A percentile compares a stretch with the other conserved stretches of the same genome.
phyloP scores from a whole-genome alignment of 2,797 vertebrate species.

The Myripristis jacobus region DNA sequence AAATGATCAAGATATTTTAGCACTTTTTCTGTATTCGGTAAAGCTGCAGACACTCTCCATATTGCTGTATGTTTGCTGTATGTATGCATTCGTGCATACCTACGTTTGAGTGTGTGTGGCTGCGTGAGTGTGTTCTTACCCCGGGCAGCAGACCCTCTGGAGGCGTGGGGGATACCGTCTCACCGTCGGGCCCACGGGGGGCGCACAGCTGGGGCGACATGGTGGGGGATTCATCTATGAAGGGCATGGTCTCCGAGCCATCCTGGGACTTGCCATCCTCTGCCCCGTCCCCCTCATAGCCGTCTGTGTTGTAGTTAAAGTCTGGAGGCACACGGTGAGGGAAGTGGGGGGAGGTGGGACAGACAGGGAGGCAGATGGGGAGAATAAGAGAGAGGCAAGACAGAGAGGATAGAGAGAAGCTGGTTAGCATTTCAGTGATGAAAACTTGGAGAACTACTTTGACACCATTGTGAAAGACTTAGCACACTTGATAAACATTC shows the following conservation, averaged over 20 bases:
- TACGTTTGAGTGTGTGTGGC: background rate
- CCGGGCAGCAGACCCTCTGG: slow-evolving; percentile 85
- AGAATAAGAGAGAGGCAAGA: slow-evolving; percentile 56
- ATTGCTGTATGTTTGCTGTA: background rate
- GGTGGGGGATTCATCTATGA: slow-evolving; percentile 97
- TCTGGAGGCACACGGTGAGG: slow-evolving; percentile 85
- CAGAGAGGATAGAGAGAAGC: slow-evolving; percentile 23
- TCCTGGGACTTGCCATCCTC: slow-evolving; percentile 96
- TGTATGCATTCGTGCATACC: background rate
- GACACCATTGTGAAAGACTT: background rate
- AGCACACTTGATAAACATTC: no score
- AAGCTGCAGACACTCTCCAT: no score
- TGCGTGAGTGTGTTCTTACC: slow-evolving; percentile 81
- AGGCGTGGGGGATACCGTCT: slow-evolving; percentile 87
- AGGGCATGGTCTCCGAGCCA: slow-evolving; percentile 96
- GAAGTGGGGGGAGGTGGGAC: slow-evolving; percentile 50
- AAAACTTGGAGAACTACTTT: slow-evolving; percentile 2
- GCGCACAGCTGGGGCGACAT: slow-evolving; percentile 97
- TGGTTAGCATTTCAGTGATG: slow-evolving; percentile 22
- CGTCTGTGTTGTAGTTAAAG: slow-evolving; percentile 97
- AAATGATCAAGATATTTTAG: no score
- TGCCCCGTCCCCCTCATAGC: slow-evolving; percentile 92
- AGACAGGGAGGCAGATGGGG: slow-evolving; percentile 7
- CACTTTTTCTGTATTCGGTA: no score
- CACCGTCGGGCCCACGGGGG: slow-evolving; percentile 86